A percentile compares a stretch with the other conserved stretches of the same genome.
Conservation (phyloP, 2,888 invertebrate genomes). For the Cosmia trapezina region DNA sequence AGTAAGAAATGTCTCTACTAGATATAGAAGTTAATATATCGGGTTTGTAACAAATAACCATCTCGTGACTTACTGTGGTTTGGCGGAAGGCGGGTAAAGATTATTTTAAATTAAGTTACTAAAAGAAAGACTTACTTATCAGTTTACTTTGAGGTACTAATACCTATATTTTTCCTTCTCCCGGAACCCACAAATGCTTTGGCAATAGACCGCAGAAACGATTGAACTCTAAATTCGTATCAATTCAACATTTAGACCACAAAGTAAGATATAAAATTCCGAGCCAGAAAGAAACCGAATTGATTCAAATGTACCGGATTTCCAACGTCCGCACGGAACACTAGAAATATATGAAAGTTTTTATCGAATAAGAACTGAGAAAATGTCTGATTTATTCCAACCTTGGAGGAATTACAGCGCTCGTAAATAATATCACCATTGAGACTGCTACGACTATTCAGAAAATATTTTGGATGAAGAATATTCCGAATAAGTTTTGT, state of each 20-base stretch:
- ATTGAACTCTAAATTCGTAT: conserved; percentile 24
- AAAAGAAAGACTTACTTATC: background rate
- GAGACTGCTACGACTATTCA: conserved; percentile 51
- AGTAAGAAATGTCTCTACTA: conserved; percentile 17
- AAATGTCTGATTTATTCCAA: conserved; percentile 62
- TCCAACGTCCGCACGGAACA: conserved; percentile 41
- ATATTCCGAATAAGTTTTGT: conserved; percentile 44
- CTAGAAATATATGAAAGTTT: conserved; percentile 59
- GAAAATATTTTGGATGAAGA: conserved; percentile 46
- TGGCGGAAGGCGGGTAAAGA: background rate
- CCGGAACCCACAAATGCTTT: too few species aligned
- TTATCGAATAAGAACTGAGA: conserved; percentile 49
- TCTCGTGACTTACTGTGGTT: conserved; percentile 15
- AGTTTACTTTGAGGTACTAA: too few species aligned
- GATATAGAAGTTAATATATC: conserved; percentile 23
- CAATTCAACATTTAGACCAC: conserved; percentile 27
- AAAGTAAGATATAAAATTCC: conserved; percentile 50
- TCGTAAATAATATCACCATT: conserved; percentile 62
- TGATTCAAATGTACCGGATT: conserved; percentile 56
- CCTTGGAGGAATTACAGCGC: conserved; percentile 51
- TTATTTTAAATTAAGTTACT: background rate
- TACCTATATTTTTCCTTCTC: too few species aligned
- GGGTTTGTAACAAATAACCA: conserved; percentile 26
- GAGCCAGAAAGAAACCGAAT: conserved; percentile 31
- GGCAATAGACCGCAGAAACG: background rate